Evolutionary conservation across 2,113 vertebrate species (phyloP).

Genomic region (Trogon melanurus): DNA sequence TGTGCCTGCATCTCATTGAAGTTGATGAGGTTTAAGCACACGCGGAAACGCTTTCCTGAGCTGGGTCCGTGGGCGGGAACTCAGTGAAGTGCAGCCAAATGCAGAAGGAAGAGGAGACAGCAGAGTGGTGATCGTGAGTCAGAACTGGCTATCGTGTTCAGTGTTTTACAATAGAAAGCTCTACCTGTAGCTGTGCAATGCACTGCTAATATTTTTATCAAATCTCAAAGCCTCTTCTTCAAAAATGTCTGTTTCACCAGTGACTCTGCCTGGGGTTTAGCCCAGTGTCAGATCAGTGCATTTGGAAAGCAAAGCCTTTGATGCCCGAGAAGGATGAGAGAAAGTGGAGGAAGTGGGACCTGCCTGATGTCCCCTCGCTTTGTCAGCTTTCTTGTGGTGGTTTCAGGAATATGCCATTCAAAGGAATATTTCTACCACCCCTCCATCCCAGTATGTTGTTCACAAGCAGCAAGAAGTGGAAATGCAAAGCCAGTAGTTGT

Average conservation of each 20-base stretch:
- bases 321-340: background rate
- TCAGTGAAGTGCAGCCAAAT: background rate
- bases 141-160: background rate
- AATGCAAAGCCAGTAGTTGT: background rate
- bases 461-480: background rate
- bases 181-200: background rate
- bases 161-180: background rate
- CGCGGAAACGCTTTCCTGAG: background rate
- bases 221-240: background rate
- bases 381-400: background rate
- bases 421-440: background rate
- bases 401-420: background rate
- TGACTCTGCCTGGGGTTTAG: fast-evolving
- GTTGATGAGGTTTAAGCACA: background rate
- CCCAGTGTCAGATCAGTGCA: background rate
- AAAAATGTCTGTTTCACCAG: background rate
- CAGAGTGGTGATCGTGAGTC: fast-evolving
- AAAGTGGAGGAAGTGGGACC: background rate
- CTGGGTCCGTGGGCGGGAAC: background rate
- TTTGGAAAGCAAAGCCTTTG: background rate
- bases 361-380: background rate
- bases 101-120: background rate
- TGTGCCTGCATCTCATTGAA: background rate
- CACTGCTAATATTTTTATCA: background rate
- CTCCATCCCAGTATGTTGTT: background rate